These are phyloP conservation scores for Dendroctonus ponderosae DNA, from an alignment of 1,140 invertebrate genomes.

Conservation along the genomic window DNA sequence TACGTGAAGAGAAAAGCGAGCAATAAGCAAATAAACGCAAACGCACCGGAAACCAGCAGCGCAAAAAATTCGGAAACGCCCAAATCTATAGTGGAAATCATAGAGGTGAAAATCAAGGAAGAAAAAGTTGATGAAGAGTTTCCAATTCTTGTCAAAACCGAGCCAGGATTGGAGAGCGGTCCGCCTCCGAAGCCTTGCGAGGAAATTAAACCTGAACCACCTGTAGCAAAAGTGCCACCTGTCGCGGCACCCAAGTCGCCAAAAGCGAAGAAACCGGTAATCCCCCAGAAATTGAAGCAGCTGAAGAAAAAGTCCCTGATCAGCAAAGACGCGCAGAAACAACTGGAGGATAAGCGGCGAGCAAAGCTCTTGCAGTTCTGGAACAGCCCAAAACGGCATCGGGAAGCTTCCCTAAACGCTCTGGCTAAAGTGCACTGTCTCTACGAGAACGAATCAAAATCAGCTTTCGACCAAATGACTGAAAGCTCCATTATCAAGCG, in stretches of 20 bases:
- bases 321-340: conserved; percentile 32
- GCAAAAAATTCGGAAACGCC: neutral
- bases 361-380: conserved; percentile 59
- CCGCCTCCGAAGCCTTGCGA: neutral
- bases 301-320: conserved; percentile 39
- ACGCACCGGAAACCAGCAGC: neutral
- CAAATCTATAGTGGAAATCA: neutral
- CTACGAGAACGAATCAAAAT: conserved; percentile 83
- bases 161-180: conserved; percentile 3
- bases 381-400: conserved; percentile 73
- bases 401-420: conserved; percentile 86
- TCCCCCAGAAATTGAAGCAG: conserved; percentile 38
- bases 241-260: neutral
- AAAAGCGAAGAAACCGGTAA: conserved; percentile 29
- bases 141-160: neutral
- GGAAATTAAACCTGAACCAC: too few relatives aligned
- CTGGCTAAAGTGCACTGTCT: conserved; percentile 89
- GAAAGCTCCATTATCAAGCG: conserved; percentile 31
- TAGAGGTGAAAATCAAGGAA: conserved; percentile 10
- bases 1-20: conserved; percentile 3
- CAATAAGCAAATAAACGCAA: conserved; percentile 14
- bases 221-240: too few relatives aligned
- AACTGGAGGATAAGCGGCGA: conserved; percentile 47
- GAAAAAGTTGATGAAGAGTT: conserved; percentile 8
- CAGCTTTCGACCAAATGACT: conserved; percentile 59